phyloP scores from a whole-genome alignment of 2,797 vertebrate species.

The Pogoniulus pusillus region DNA sequence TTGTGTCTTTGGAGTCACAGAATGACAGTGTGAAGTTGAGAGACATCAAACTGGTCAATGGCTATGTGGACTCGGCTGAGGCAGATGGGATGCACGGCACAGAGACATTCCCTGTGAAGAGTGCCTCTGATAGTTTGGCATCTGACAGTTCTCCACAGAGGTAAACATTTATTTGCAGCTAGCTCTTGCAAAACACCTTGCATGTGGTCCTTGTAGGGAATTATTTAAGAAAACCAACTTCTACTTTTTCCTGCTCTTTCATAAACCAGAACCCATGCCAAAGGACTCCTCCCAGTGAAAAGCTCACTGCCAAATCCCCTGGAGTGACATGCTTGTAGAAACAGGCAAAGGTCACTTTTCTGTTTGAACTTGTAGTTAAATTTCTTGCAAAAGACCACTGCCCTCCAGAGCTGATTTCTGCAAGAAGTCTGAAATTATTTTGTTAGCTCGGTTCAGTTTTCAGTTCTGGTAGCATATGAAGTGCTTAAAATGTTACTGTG shows the following conservation, averaged over 20 bases:
- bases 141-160: slow-evolving; percentile 8
- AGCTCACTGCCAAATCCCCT: slow-evolving; percentile 43
- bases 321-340: slow-evolving; percentile 36
- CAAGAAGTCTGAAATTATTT: neutral
- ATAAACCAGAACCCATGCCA: slow-evolving; percentile 22
- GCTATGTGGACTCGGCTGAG: slow-evolving; percentile 54
- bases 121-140: neutral
- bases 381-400: slow-evolving; percentile 36
- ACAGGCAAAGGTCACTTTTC: slow-evolving; percentile 58
- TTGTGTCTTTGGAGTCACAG: slow-evolving; percentile 82
- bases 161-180: slow-evolving; percentile 42
- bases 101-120: neutral
- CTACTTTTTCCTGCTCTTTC: slow-evolving; percentile 28
- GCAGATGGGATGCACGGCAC: neutral
- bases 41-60: slow-evolving; percentile 58
- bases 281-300: slow-evolving; percentile 46
- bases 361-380: slow-evolving; percentile 49
- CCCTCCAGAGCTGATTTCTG: slow-evolving; percentile 19
- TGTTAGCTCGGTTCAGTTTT: neutral
- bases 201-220: neutral
- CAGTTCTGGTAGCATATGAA: neutral
- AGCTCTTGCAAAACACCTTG: neutral
- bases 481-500: neutral
- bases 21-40: slow-evolving; percentile 73
- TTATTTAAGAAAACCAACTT: slow-evolving; percentile 22